Percentiles rank a stretch among this genome's conserved stretches.
These are phyloP conservation scores for Thalassarche chlororhynchos DNA, from an alignment of 2,113 vertebrate genomes.

Conservation along the genomic window DNA sequence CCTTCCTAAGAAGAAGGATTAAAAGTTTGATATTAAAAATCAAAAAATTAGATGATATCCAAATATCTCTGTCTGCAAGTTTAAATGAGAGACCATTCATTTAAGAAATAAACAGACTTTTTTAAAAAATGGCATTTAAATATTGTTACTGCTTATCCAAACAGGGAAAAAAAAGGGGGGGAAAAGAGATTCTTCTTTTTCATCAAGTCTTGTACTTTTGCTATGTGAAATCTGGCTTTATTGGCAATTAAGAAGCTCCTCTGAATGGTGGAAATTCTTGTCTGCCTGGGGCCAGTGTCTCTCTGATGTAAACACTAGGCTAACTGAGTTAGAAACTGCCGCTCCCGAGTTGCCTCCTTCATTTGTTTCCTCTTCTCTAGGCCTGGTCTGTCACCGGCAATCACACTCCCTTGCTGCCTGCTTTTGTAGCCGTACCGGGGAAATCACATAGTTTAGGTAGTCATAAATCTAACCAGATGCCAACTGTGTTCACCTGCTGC, in stretches of 20 bases:
- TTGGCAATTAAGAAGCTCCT: neutral
- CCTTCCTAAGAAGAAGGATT: neutral
- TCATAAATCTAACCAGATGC: neutral
- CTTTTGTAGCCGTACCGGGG: neutral
- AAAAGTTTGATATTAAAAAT: neutral
- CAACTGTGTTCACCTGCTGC: neutral
- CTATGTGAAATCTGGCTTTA: neutral
- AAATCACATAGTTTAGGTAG: neutral
- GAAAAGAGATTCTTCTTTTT: neutral
- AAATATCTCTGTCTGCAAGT: neutral
- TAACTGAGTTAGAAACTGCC: neutral
- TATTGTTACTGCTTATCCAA: neutral
- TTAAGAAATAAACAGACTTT: neutral
- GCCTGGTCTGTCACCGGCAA: neutral
- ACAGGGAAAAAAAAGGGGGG: fast-evolving
- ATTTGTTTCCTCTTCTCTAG: neutral
- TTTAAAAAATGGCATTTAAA: neutral
- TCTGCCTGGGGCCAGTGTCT: neutral
- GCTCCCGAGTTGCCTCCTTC: neutral
- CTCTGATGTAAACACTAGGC: neutral
- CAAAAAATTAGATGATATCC: neutral
- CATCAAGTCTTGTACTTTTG: neutral
- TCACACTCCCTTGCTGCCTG: neutral
- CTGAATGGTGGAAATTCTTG: neutral
- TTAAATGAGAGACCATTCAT: neutral